These are phyloP conservation scores for Xylota sylvarum DNA, from an alignment of 2,888 invertebrate species.

Conservation along the genomic window DNA sequence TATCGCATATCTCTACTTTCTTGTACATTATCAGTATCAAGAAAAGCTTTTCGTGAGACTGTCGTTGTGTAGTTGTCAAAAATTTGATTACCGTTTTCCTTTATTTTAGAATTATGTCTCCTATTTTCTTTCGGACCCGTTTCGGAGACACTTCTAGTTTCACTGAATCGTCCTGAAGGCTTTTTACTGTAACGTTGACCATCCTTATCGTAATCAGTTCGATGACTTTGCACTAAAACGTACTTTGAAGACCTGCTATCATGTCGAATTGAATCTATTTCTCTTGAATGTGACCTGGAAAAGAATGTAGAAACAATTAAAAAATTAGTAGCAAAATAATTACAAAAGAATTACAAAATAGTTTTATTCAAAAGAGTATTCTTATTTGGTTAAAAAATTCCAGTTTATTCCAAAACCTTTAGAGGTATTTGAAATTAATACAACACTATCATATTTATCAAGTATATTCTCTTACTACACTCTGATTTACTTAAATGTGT, in stretches of 20 bases:
- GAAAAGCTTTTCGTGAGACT: slow-evolving; percentile 49
- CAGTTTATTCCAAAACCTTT: too few relatives aligned
- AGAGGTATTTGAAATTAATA: too few relatives aligned
- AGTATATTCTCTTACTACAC: too few relatives aligned
- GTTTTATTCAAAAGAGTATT: too few relatives aligned
- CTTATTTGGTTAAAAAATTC: too few relatives aligned
- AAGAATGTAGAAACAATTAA: background rate
- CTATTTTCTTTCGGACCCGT: slow-evolving; percentile 61
- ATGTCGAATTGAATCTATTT: slow-evolving; percentile 51
- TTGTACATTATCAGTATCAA: slow-evolving; percentile 83
- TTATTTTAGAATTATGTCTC: slow-evolving; percentile 62
- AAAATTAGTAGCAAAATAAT: background rate
- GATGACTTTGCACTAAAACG: slow-evolving; percentile 82
- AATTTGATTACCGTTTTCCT: slow-evolving; percentile 60
- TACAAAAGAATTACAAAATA: too few relatives aligned
- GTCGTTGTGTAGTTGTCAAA: slow-evolving; percentile 51
- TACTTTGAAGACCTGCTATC: slow-evolving; percentile 50
- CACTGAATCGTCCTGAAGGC: slow-evolving; percentile 48
- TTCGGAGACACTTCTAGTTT: slow-evolving; percentile 58
- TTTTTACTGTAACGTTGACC: slow-evolving; percentile 57
- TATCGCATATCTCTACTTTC: slow-evolving; percentile 86
- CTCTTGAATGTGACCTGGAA: slow-evolving; percentile 67
- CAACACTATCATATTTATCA: too few relatives aligned
- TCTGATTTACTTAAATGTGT: too few relatives aligned
- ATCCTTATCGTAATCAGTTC: slow-evolving; percentile 78